Base-by-base conservation (phyloP, 2,888 invertebrate genomes). In the Nudaria mundana region DNA sequence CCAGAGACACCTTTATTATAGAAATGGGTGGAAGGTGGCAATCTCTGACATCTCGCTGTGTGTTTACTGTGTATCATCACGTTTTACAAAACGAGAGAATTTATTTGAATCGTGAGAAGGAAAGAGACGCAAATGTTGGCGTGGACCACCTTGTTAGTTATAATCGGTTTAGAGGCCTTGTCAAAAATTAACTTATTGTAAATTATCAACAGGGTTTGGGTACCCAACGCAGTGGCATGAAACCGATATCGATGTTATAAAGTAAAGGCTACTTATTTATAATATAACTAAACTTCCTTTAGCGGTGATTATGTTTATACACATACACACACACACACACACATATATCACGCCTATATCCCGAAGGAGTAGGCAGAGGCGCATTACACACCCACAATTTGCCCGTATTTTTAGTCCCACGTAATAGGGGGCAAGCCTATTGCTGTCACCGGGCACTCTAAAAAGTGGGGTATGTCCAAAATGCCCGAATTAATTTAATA, bases 111-210 rank as follows among this genome's bases (percentile, higher is more conserved):
- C 60, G 61, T 63, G 63, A 56, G 69, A 52, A 52, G 58, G 67
- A 76, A 66, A 68, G 70, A 60, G 73, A 73, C 45, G 50, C 50
- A 44, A 52, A 42, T 46, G 47, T 49, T 51, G 61, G 40, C 52
- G 48, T 39, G 65, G 83, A 83, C 83, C 83, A 84, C 83, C 84
- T 83, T 81, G 81, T 83, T 83, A 81, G 81, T 63, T 66, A 68
- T 84, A 83, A 83, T 81, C 83, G 81, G 81, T 81, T 84, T 83
- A 82, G 47, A 65, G 66, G 55, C 58, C 72, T 70, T 76, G 78
- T 80, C 73, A 78, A 81, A 76, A 82, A 80, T 77, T 81, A 69
- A 76, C 75, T 81, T 77, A 75, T 74, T 75, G 69, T 76, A 70
- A 75, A 74, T 73, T 73, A 67, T 76, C 71, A 76, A 76, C 71